Base-by-base conservation (phyloP, 1,140 invertebrate species). In the Platyura marginata region DNA sequence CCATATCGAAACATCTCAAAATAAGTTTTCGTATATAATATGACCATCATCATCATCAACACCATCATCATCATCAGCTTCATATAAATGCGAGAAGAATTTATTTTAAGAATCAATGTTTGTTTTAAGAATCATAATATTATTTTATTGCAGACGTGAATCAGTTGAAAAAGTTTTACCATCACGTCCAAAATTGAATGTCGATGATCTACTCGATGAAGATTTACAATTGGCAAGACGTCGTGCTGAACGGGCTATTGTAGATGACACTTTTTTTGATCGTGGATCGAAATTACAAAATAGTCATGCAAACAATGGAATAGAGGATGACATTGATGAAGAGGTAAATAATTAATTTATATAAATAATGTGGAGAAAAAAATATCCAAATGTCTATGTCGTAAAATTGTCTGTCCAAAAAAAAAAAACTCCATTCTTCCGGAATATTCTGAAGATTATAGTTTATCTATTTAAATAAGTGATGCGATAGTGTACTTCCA, bases 281-380 rank as follows among this genome's bases (percentile, higher is more conserved):
- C 61, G 64, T 46, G 65, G 65, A 21, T 63, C 53, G 0, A 53
- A 62, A n/a, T 57, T 61, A 1, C 46, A 55, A n/a, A 48, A 64
- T 4, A 61, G 59, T 44, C 56, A 61, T 8, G 55, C 64, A 18
- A 29, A 29, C 25, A 8, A 29, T 29, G 61, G 62, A n/a, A 56
- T 63, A 21, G 61, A 63, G 3, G 40, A 45, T 22, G 63, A 66
- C 23, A 51, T 67, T 9, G 55, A 51, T 49, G 65, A 66, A 16
- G 64, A 66, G 46, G 65, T 66, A 56, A 55, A 57, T 53, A 20
- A 18, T 41, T 10, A 16, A 10, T 16, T 10, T n/a, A n/a, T 32
- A 9, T 32, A 32, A 9, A n/a, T 32, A 32, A n/a, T n/a, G n/a
- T n/a, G n/a, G n/a, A n/a, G n/a, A n/a, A n/a, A n/a, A n/a, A n/a